These are phyloP conservation scores for Hypomecis punctinalis DNA, from an alignment of 2,888 invertebrate species.

Conservation along the genomic window DNA sequence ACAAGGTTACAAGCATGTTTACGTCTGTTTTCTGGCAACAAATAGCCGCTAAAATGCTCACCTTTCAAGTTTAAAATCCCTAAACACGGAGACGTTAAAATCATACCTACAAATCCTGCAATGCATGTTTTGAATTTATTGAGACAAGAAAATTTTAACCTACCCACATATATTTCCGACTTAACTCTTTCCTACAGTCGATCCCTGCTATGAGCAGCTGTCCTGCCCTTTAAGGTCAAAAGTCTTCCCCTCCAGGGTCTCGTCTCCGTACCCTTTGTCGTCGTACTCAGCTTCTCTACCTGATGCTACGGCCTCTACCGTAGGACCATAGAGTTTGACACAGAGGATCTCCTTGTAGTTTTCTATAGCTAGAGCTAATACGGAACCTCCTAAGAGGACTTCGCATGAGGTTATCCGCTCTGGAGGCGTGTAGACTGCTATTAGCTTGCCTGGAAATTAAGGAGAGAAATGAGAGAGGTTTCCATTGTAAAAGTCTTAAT, in stretches of 20 bases:
- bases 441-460: slow-evolving; percentile 86
- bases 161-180: slow-evolving; percentile 14
- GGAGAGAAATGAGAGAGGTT: too few relatives aligned
- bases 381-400: slow-evolving; percentile 89
- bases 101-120: too few relatives aligned
- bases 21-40: background rate
- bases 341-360: slow-evolving; percentile 87
- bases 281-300: slow-evolving; percentile 82
- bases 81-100: too few relatives aligned
- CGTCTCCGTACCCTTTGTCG: slow-evolving; percentile 77
- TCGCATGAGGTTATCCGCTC: slow-evolving; percentile 91
- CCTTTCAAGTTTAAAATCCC: too few relatives aligned
- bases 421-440: slow-evolving; percentile 92
- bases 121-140: background rate
- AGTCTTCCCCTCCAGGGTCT: slow-evolving; percentile 61
- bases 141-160: slow-evolving; percentile 2
- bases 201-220: slow-evolving; percentile 60
- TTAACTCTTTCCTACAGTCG: background rate
- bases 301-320: slow-evolving; percentile 64
- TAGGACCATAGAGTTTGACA: slow-evolving; percentile 83
- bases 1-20: background rate
- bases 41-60: background rate
- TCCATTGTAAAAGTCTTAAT: too few relatives aligned
- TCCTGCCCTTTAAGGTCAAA: slow-evolving; percentile 84
- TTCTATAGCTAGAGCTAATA: slow-evolving; percentile 88